Evolutionary conservation across 2,113 vertebrate species (phyloP), one percentile per base, ranked within the genome.

Genomic region (Orcinus orca): DNA sequence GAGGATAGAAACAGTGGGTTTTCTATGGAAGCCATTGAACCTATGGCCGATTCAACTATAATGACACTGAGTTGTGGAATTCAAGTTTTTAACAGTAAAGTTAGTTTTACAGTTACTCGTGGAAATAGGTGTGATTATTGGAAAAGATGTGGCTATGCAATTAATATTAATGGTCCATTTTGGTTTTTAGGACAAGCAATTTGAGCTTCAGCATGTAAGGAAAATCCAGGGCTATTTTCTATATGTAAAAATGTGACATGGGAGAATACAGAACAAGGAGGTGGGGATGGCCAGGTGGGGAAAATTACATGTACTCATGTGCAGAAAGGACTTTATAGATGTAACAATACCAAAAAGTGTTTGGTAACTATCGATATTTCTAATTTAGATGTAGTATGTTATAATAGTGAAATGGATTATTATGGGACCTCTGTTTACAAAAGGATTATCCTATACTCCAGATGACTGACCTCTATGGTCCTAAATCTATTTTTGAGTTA

Each of bases 1-100:
- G 26, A 65, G 23, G 8, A 26, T 15, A 3, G 50, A 58, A 77
- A 5, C 6, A 18, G 3, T 3, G 0, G 47, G 0, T 47, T 38
- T 82, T 82, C 58, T 62, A 7, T 38, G 17, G 58, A 63, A 44
- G 58, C 17, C 4, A 15, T 8, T 82, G 58, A 82, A 21, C 17
- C 80, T 63, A 10, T 44, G 36, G 80, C 58, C 8, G 17, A 70
- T 90, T 58, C 33, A 23, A 44, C 3, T 67, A 10, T 47, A 82
- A 60, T 33, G n/a, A 55, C 31, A 21, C 12, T 63, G 44, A 62
- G 20, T 63, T 25, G 11, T 17, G 14, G 31, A 63, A 62, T 70
- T 85, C 31, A 25, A 12, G 15, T 50, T 89, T 83, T 92, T 53
- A 89, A 79, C 1, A 71, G 31, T 15, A 41, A 60, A 80, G 23